Evolutionary conservation across 2,797 vertebrate species (phyloP), one percentile per base, ranked within the genome.

Genomic region (Acanthurus lineatus): DNA sequence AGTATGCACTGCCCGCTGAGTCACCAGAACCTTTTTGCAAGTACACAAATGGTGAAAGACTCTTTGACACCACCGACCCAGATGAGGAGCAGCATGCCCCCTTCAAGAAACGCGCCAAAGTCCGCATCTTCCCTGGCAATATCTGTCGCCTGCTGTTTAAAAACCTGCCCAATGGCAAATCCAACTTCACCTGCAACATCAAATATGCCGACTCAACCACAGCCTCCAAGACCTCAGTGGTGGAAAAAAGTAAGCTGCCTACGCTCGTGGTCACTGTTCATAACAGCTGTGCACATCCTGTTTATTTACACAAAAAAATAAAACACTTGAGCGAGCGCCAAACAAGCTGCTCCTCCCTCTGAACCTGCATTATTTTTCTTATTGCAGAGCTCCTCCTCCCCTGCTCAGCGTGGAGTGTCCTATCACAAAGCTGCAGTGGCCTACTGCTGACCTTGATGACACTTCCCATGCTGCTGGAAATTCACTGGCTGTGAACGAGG

Each of bases 161-260:
- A 62, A 88, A 84, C 70, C 73, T 94, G 17, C 74, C 90, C 12
- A 81, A 62, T 0, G 90, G 90, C 73, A 88, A 86, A 59, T 81
- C 90, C 70, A 88, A 80, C 78, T 94, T 91, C 81, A 93, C 89
- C 78, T 96, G 95, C 88, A 90, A 42, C 83, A 90, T 95, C 79
- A 90, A 68, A 49, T 85, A 84, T 74, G 28, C 45, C 0, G 38
- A 77, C 68, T 77, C 57, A 1, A 19, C 2, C 20, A 70, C 32
- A 0, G 86, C 25, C 0, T 17, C 72, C 49, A 85, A 80, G 81
- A 79, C 48, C n/a, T 69, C 76, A 6, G 75, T 73, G 68, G 90
- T 95, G 1, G 92, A 94, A 0, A 96, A 94, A 84, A 92, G 95
- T 96, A 93, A 93, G 91, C 54, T n/a, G 20, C 16, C 40, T 9